Conservation (phyloP, 2,113 vertebrate genomes). For the Poeciliopsis prolifica region DNA sequence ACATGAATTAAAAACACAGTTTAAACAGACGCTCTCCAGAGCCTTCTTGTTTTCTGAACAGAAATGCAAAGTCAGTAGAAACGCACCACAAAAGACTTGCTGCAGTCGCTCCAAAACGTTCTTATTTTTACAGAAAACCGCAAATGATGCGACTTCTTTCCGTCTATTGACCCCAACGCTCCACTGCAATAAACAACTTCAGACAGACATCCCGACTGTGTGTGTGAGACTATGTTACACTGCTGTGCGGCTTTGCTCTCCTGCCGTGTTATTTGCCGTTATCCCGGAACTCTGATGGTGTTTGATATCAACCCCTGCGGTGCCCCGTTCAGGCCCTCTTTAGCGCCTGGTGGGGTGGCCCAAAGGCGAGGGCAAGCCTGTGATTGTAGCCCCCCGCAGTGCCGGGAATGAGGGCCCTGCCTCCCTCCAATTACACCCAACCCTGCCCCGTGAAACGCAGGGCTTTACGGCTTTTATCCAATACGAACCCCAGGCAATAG, state of each 20-base stretch:
- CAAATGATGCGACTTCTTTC: not conserved
- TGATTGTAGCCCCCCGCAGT: conserved; percentile 81
- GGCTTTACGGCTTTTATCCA: conserved; percentile 84
- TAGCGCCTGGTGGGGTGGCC: conserved; percentile 75
- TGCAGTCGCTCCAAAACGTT: not conserved
- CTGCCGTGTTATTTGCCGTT: conserved; percentile 63
- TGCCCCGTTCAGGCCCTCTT: conserved; percentile 77
- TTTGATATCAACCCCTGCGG: conserved; percentile 79
- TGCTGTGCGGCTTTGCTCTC: conserved; percentile 52
- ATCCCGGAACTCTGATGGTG: conserved; percentile 57
- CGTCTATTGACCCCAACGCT: not conserved
- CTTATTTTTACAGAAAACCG: not conserved
- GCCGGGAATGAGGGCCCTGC: conserved; percentile 80
- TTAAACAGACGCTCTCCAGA: too few relatives aligned
- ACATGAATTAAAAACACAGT: too few relatives aligned
- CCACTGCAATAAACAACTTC: conserved; percentile 56
- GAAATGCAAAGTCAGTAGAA: too few relatives aligned
- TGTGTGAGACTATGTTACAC: conserved; percentile 27
- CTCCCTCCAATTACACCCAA: conserved; percentile 79
- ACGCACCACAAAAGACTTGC: too few relatives aligned
- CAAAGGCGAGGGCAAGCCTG: conserved; percentile 84
- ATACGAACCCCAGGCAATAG: conserved; percentile 85
- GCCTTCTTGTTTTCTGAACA: too few relatives aligned
- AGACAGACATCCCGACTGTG: conserved; percentile 45
- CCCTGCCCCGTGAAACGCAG: conserved; percentile 75